Conservation (phyloP, 2,888 invertebrate genomes). For the Mellilla xanthometata region DNA sequence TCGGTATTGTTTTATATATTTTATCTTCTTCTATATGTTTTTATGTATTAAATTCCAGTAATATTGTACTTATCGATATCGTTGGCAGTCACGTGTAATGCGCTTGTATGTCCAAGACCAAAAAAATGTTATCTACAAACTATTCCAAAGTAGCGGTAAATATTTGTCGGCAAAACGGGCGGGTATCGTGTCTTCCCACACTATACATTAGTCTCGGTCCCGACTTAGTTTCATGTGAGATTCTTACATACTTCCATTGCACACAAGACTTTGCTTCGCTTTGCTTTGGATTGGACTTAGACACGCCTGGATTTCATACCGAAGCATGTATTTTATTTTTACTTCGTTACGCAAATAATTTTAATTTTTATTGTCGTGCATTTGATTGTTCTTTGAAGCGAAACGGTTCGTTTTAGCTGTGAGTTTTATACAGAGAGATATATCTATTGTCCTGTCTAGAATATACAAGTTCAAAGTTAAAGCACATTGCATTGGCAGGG, state of each 20-base stretch:
- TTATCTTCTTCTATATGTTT: no score
- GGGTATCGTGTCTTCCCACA: slow-evolving; percentile 37
- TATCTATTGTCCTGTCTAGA: no score
- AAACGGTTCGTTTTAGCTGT: background rate
- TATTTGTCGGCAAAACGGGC: slow-evolving; percentile 29
- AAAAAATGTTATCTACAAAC: slow-evolving; percentile 4
- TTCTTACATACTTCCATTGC: slow-evolving; percentile 1
- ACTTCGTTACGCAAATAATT: slow-evolving; percentile 9
- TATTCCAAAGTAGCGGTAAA: slow-evolving; percentile 29
- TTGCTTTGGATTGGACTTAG: slow-evolving; percentile 15
- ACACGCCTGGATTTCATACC: background rate
- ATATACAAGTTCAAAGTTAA: no score
- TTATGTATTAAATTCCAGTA: no score
- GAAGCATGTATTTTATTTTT: slow-evolving; percentile 1
- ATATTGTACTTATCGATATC: no score
- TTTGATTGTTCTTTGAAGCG: slow-evolving; percentile 6
- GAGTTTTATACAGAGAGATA: no score
- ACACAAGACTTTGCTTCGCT: slow-evolving; percentile 1
- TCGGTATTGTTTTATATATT: no score
- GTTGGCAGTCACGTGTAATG: slow-evolving; percentile 2
- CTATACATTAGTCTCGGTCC: slow-evolving; percentile 27
- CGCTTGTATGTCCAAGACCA: background rate
- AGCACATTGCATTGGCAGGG: no score
- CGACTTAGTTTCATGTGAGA: slow-evolving; percentile 7
- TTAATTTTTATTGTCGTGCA: slow-evolving; percentile 6